Base-by-base conservation (phyloP, 2,888 invertebrate species). In the Polymixis flavicincta region DNA sequence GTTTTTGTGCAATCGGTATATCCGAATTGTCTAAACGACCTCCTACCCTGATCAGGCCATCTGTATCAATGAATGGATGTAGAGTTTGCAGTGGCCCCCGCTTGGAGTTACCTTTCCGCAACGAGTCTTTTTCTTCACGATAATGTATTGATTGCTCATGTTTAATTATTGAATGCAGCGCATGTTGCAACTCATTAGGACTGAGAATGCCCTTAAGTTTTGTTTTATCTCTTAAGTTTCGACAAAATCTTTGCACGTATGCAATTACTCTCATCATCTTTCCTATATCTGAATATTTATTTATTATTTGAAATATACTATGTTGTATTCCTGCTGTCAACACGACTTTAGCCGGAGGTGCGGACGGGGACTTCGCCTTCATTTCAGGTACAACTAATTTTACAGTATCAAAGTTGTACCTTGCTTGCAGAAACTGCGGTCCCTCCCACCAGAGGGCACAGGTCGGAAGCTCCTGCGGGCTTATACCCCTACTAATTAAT, bases 201-300 rank as follows among this genome's bases (percentile, higher is more conserved):
- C 37, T 61, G 61, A 61, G 61, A n/a, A 37, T 1, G n/a, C 61
- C 14, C n/a, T 61, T 17, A 48, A 48, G 1, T 17, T 48, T 48
- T 61, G n/a, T n/a, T 8, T n/a, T 61, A 8, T 61, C 37, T 37
- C 37, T 61, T 37, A 61, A 37, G 37, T 61, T 61, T 37, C n/a
- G 61, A 61, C 61, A 61, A 37, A 61, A 61, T n/a, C 61, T 61
- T 61, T 61, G 61, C 37, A 37, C 22, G 3, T 61, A 61, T 61
- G 61, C 61, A 61, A 61, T 37, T 61, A 37, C 61, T 22, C 37
- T 61, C 7, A 8, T n/a, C n/a, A 37, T 61, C n/a, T 37, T 61
- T 61, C 61, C 37, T 48, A 48, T 61, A 0, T n/a, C 61, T 37
- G 37, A 61, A 61, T 37, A 61, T 61, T 61, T 37, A 37, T 61